Evolutionary conservation across 1,140 invertebrate species (phyloP).

Genomic region (Apis laboriosa): DNA sequence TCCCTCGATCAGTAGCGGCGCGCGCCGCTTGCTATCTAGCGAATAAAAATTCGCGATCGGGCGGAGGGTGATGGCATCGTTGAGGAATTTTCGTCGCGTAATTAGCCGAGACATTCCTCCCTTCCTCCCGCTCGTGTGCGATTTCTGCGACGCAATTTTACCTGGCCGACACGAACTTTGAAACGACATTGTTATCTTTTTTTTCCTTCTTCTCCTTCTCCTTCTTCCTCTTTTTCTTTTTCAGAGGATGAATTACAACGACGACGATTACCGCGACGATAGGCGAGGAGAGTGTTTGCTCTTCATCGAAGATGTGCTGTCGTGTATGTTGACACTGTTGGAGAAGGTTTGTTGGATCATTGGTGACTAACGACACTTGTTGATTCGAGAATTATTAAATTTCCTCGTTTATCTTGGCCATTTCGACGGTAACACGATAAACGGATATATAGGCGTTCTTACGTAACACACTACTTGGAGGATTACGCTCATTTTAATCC

Average conservation of each 20-base stretch:
- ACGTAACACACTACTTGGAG: too few relatives aligned
- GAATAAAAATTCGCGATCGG: background rate
- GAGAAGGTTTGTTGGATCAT: background rate
- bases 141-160: background rate
- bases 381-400: background rate
- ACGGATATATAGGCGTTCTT: too few relatives aligned
- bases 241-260: background rate
- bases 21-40: background rate
- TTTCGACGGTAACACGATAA: too few relatives aligned
- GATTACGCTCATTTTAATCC: too few relatives aligned
- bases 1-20: background rate
- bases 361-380: background rate
- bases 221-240: too few relatives aligned
- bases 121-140: background rate
- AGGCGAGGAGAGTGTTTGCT: background rate
- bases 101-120: background rate
- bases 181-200: too few relatives aligned
- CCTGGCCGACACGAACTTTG: background rate
- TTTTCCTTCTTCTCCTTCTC: too few relatives aligned
- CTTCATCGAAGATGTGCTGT: background rate
- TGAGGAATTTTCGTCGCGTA: background rate
- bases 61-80: conserved; percentile 14
- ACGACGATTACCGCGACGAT: background rate
- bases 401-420: too few relatives aligned
- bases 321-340: background rate